These are phyloP conservation scores for Phalacrocorax aristotelis DNA, from an alignment of 2,113 vertebrate species.

Conservation along the genomic window DNA sequence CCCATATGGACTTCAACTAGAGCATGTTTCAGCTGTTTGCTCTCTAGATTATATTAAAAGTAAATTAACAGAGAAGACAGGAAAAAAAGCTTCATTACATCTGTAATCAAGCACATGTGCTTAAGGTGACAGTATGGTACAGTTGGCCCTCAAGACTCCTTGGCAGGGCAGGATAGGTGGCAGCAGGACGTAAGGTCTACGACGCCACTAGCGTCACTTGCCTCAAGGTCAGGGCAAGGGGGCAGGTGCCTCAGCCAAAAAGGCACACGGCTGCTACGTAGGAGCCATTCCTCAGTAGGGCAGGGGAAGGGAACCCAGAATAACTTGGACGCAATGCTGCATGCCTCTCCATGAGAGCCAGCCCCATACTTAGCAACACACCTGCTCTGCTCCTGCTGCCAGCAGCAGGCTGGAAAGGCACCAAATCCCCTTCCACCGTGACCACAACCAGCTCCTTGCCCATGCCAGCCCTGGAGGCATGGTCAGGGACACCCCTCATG, in stretches of 20 bases:
- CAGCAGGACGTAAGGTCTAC: neutral
- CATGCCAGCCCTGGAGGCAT: neutral
- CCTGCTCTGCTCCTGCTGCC: constrained; percentile 10
- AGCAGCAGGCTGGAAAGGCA: constrained; percentile 26
- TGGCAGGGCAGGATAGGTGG: neutral
- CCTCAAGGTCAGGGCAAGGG: neutral
- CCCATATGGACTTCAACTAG: neutral
- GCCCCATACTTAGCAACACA: constrained; percentile 32
- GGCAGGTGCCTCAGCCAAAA: neutral
- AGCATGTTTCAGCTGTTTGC: neutral
- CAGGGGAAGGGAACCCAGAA: neutral
- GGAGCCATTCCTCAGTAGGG: constrained; percentile 6
- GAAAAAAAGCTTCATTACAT: neutral
- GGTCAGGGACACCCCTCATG: constrained; percentile 7
- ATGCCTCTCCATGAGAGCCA: neutral
- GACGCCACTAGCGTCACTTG: neutral
- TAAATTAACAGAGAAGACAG: accelerated
- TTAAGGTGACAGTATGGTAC: neutral
- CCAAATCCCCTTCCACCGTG: neutral
- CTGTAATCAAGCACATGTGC: neutral
- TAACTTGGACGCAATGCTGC: neutral
- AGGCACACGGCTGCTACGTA: neutral
- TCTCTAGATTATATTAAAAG: neutral
- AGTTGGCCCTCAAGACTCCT: neutral
- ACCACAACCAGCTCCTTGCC: neutral